Conservation (phyloP, 2,113 vertebrate species). For the Pterocles gutturalis region DNA sequence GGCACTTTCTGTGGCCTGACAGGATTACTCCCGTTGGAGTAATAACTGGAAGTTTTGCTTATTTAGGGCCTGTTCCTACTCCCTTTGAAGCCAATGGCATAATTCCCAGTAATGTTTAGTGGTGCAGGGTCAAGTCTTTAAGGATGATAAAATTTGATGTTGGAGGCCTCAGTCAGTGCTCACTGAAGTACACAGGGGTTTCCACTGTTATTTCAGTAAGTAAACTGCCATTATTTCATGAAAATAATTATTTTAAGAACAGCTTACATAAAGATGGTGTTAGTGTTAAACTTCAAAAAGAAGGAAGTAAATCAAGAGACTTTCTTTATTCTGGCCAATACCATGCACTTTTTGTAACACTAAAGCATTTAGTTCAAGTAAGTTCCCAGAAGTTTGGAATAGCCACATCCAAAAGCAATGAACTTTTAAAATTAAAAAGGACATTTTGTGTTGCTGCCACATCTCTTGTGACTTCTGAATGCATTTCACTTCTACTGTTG, state of each 20-base stretch:
- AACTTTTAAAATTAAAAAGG: slow-evolving; percentile 29
- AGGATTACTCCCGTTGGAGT: slow-evolving; percentile 42
- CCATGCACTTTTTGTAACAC: background rate
- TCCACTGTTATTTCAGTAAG: slow-evolving; percentile 18
- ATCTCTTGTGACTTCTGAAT: slow-evolving; percentile 31
- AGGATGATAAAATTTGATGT: slow-evolving; percentile 39
- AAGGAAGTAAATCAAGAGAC: background rate
- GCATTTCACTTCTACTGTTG: background rate
- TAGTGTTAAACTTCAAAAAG: background rate
- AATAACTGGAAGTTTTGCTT: slow-evolving; percentile 59
- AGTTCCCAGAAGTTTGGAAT: background rate
- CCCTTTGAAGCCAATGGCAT: slow-evolving; percentile 63
- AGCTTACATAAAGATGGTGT: background rate
- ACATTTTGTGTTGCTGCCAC: background rate
- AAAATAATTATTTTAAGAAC: background rate
- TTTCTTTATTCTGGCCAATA: background rate
- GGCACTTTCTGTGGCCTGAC: slow-evolving; percentile 54
- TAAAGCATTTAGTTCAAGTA: background rate
- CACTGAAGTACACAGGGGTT: background rate
- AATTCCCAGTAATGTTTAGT: slow-evolving; percentile 62
- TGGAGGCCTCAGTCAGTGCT: slow-evolving; percentile 10
- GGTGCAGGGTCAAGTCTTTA: slow-evolving; percentile 48
- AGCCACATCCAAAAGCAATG: background rate
- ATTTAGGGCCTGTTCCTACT: slow-evolving; percentile 62
- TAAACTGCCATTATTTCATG: background rate